phyloP scores from a whole-genome alignment of 2,113 vertebrate species.

The Ophiodon elongatus region DNA sequence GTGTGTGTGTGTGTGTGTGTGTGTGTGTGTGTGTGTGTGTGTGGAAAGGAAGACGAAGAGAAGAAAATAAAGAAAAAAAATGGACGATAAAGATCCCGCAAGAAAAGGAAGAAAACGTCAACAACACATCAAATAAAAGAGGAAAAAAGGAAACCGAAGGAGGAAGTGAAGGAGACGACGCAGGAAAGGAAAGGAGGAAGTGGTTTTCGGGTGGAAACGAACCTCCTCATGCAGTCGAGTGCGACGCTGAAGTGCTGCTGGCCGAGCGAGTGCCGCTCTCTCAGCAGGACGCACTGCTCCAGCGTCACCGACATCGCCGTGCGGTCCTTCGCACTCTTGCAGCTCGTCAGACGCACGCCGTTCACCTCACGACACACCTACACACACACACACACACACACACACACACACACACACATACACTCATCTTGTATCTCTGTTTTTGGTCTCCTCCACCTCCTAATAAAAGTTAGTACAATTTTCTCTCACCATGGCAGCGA shows the following conservation, averaged over 20 bases:
- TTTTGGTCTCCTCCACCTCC: too few species aligned
- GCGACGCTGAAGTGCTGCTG: conserved; percentile 88
- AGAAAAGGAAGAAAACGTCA: background rate
- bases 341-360: conserved; percentile 92
- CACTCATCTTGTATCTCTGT: too few species aligned
- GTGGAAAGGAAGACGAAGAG: background rate
- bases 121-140: background rate
- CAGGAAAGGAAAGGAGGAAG: background rate
- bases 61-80: background rate
- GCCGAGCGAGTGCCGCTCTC: conserved; percentile 88
- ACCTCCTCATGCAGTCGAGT: conserved; percentile 94
- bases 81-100: background rate
- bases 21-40: conserved; percentile 10
- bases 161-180: background rate
- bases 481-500: conserved; percentile 88
- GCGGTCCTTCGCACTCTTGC: conserved; percentile 95
- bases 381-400: conserved; percentile 14
- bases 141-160: accelerated
- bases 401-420: background rate
- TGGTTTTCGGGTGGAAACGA: too few species aligned
- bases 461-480: too few species aligned
- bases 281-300: conserved; percentile 90
- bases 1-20: background rate
- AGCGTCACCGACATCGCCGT: conserved; percentile 94
- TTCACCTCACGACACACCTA: conserved; percentile 91